phyloP scores from a whole-genome alignment of 2,797 vertebrate species.

The Oryzias dopingdopingensis region DNA sequence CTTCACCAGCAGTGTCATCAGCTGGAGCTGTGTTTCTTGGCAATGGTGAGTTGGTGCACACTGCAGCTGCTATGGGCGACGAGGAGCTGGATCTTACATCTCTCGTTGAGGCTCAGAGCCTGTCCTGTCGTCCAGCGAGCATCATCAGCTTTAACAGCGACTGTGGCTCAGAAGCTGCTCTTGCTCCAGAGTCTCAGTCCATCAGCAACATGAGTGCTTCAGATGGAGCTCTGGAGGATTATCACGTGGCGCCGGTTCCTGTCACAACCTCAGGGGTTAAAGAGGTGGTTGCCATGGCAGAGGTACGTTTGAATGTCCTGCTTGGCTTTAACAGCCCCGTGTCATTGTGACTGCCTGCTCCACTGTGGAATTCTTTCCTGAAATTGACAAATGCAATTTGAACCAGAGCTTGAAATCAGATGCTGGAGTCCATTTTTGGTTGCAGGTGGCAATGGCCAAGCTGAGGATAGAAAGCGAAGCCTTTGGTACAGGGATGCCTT shows the following conservation, averaged over 20 bases:
- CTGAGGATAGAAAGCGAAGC: slow-evolving; percentile 79
- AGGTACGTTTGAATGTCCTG: slow-evolving; percentile 69
- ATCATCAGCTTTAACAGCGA: slow-evolving; percentile 93
- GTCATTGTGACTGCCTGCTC: not conserved
- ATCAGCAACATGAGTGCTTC: slow-evolving; percentile 84
- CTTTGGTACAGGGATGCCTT: slow-evolving; percentile 69
- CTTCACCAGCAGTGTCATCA: slow-evolving; percentile 64
- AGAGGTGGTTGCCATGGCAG: slow-evolving; percentile 82
- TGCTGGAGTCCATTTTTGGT: not conserved
- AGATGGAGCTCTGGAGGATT: slow-evolving; percentile 77
- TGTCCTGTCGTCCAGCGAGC: slow-evolving; percentile 81
- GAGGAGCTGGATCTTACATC: slow-evolving; percentile 83
- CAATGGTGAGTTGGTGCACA: slow-evolving; percentile 86
- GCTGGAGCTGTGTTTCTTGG: slow-evolving; percentile 43
- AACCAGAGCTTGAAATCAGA: not conserved
- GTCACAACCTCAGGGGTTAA: slow-evolving; percentile 72
- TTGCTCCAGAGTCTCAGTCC: slow-evolving; percentile 83
- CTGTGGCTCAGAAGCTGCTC: slow-evolving; percentile 84
- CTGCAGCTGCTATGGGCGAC: slow-evolving; percentile 65
- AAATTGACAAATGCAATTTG: not conserved
- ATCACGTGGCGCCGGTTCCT: slow-evolving; percentile 43
- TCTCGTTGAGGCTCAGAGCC: slow-evolving; percentile 77
- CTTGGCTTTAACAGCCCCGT: slow-evolving; percentile 8
- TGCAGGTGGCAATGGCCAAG: slow-evolving; percentile 73
- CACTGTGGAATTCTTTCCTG: not conserved